Base-by-base conservation (phyloP, 2,797 vertebrate species). In the Gymnothorax reevesii region DNA sequence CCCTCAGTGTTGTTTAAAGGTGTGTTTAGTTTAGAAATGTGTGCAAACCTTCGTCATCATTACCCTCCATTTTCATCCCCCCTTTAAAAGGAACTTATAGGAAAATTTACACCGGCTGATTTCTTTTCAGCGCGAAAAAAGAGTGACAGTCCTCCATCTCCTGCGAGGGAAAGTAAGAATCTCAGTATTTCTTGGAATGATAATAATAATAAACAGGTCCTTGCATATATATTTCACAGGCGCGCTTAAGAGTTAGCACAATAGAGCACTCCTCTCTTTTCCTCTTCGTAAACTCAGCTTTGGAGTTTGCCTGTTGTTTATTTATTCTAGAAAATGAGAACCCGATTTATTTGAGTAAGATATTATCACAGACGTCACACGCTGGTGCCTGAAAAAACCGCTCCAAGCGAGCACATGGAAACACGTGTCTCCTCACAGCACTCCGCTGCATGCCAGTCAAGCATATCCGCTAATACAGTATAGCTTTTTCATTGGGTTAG, bases 41-140 rank as follows among this genome's bases (percentile, higher is more conserved):
- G 95, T 95, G 95, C 95, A 94, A 96, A 95, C 96, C 96, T 98
- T 97, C 97, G 97, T 99, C 98, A 98, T 95, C 90, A 90, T 96
- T 96, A 97, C 97, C 97, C 97, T 96, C 94, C 90, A 94, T 96
- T 95, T 93, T 82, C 94, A 95, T 95, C 92, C 89, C 42, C 85
- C 87, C 90, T 94, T 92, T 59, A 59, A 93, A 93, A 94, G 89
- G 88, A 91, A 93, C 86, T 92, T 93, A 90, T 88, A 57, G 82
- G 90, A 92, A 94, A 93, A 92, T 91, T 55, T 90, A 96, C 94
- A 96, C 94, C 91, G 90, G 66, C 9, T 88, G 89, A 94, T 96
- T 97, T 95, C 94, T 92, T 89, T 88, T 60, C 84, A 91, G 92
- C 87, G 85, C 75, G 6, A 82, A 84, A 85, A 92, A 90, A n/a